Evolutionary conservation across 2,888 invertebrate genomes (phyloP), one percentile per base, ranked within the genome.

Genomic region (Gibbula magus): DNA sequence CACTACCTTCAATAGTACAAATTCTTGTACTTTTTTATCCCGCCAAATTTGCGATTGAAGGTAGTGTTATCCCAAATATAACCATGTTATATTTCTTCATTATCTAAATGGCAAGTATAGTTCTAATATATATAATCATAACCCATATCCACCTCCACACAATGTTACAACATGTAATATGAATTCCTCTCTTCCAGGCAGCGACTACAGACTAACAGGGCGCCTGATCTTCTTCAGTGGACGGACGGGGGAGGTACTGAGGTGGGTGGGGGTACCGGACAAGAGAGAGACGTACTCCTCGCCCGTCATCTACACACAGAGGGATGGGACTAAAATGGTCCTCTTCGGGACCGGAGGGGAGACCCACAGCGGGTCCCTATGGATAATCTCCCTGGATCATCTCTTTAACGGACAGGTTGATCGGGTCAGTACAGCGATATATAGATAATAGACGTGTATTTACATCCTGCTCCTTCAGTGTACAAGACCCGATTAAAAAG

Each of bases 341-440:
- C 91, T 96, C 77, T 95, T 96, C 88, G 95, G 96, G 18, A 96
- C 96, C 0, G 96, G 96, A 0, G 95, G 96, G 2, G 96, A 96
- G 86, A 95, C 95, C 61, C 94, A 95, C 67, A 93, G 95, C 0
- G 96, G 96, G 1, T 95, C 95, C 53, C 93, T 97, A 20, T 96
- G 95, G 91, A 93, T 94, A 2, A 94, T 96, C 32, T 93, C 95
- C 0, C 92, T 96, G 39, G 93, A 94, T 29, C 93, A 93, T 83
- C 88, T 94, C 2, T 87, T 91, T 39, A 90, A 91, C 78, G 93
- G 93, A 0, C 82, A 91, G 75, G 92, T 92, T 10, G 86, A 91
- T 16, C 90, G 91, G 89, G 93, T 93, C 86, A 77, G 78, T 75
- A 0, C 16, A 0, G n/a, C n/a, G n/a, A n/a, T n/a, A n/a, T n/a